Base-by-base conservation (phyloP, 2,797 vertebrate species). In the Macroramphosus scolopax region DNA sequence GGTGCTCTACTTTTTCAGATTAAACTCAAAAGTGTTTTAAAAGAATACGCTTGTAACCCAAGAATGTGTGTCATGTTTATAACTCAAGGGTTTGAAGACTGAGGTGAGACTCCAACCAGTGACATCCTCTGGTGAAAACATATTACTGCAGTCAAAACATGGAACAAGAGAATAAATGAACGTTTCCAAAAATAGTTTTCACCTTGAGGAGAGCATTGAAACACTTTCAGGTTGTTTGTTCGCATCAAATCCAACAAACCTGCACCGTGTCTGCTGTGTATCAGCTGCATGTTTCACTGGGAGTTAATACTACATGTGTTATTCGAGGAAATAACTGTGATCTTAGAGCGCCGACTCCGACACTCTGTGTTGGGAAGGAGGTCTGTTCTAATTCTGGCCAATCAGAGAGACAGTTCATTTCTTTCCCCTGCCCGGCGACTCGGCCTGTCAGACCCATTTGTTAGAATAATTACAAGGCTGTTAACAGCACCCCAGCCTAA, bases 1-100 rank as follows among this genome's bases (percentile, higher is more conserved):
- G 85, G 85, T 87, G 87, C 87, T 88, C 82, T 78, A 85, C 80
- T 87, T 87, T 88, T 82, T 76, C 80, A 86, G 34, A 85, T 86
- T 80, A 79, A 84, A 88, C 67, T 79, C 36, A 74, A 80, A 85
- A 76, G 67, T 80, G 77, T 81, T 87, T 87, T 59, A 80, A 86
- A 81, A 83, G 63, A 85, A 84, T 64, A 78, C 76, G 79, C 73
- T 72, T 78, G 71, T 63, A 75, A 83, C 74, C 68, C 68, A 72
- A 73, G 40, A 52, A 63, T 46, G 67, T 81, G 78, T 86, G 78
- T 81, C 13, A 41, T 28, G 68, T 44, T 80, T 75, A 50, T 84
- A 22, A 22, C 20, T 3, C 3, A 22, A 6, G 20, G 20, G 20
- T 22, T 22, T 17, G 16, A 33, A 4, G n/a, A 12, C 38, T 12